These are phyloP conservation scores for Serinus canaria DNA, from an alignment of 2,113 vertebrate species.

Conservation along the genomic window DNA sequence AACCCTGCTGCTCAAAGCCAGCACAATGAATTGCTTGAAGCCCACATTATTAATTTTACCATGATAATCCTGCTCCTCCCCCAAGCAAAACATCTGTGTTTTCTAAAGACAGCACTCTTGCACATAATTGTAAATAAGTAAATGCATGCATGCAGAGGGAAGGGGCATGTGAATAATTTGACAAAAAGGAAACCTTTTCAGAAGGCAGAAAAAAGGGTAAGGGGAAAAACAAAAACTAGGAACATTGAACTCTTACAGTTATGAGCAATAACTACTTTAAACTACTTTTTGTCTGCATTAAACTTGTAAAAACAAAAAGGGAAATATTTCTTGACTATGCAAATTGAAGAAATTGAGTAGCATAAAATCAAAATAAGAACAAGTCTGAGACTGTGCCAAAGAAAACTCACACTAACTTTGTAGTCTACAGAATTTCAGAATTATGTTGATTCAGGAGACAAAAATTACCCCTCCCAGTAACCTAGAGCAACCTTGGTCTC, in stretches of 20 bases:
- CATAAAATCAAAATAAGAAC: slow-evolving; percentile 15
- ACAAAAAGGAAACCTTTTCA: not conserved
- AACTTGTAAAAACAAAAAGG: not conserved
- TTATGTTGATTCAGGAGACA: slow-evolving; percentile 28
- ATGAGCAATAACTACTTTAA: not conserved
- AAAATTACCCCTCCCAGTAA: slow-evolving; percentile 44
- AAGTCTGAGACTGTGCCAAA: slow-evolving; percentile 11
- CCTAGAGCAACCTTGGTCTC: not conserved
- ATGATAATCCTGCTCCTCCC: slow-evolving; percentile 1
- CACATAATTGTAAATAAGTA: not conserved
- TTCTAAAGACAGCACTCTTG: not conserved
- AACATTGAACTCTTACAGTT: not conserved
- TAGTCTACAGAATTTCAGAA: slow-evolving; percentile 34
- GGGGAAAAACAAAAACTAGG: not conserved
- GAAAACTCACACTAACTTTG: slow-evolving; percentile 13
- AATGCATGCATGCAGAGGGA: not conserved
- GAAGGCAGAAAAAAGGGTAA: not conserved
- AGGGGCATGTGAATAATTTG: not conserved
- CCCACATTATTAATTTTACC: not conserved
- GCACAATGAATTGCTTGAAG: not conserved
- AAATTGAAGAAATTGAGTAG: slow-evolving; percentile 37
- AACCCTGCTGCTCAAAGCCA: not conserved
- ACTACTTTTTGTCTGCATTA: not conserved
- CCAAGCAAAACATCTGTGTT: slow-evolving; percentile 14
- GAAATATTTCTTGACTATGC: slow-evolving; percentile 33